Evolutionary conservation across 2,113 vertebrate genomes (phyloP), one percentile per base, ranked within the genome.

Genomic region (Callipepla squamata): DNA sequence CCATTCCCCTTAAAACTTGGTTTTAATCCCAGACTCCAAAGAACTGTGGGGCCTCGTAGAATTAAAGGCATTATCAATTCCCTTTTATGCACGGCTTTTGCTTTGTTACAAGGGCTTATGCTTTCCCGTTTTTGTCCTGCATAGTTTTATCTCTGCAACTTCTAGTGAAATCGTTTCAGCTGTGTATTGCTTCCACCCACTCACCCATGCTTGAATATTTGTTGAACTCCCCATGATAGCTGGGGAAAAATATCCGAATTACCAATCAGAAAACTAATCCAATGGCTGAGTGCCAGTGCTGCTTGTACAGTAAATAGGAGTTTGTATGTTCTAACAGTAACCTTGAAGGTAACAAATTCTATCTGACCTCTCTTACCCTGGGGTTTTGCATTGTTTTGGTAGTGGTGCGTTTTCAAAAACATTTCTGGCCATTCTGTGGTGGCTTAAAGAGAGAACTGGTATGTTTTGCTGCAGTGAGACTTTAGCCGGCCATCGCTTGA

Each of bases 111-210:
- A 80, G 34, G 66, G 73, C 58, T 94, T 81, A 13, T 67, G 69
- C 68, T 85, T 30, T 94, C 47, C 34, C 3, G 10, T 92, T 96
- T 85, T 79, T 79, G 53, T 86, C 76, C 77, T 83, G 95, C 85
- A 45, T 59, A 44, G 44, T 84, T 94, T 90, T 78, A 34, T 45
- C 72, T 50, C 76, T 78, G 85, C 36, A 86, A 16, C 85, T 94
- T 91, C 82, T 90, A 34, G 82, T 89, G 72, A 72, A 85, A 53
- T 80, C 48, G 81, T 92, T 96, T 92, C 87, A 87, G 86, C 89
- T 85, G 55, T 89, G 87, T 80, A 72, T 87, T 77, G 85, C 91
- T 92, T 78, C 90, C 74, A 93, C 89, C 83, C 88, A 81, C 80
- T 95, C 93, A 81, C 55, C 72, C 67, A 40, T 62, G 65, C 94